Percentiles rank a stretch among this genome's conserved stretches.
These are phyloP conservation scores for Agriopis leucophaearia DNA, from an alignment of 2,888 invertebrate genomes.

Conservation along the genomic window DNA sequence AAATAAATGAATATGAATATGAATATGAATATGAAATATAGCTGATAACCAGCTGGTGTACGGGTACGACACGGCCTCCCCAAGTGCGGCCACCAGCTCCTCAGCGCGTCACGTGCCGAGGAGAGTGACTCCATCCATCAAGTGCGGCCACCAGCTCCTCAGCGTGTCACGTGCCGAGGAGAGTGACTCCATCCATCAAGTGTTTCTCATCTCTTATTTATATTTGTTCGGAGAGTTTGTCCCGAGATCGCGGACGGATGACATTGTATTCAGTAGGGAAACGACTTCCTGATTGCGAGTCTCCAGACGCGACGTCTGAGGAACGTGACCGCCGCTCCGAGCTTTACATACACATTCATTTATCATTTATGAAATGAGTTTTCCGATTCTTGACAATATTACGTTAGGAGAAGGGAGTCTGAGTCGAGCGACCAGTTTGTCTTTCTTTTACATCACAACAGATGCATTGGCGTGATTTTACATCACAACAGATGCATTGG, in stretches of 20 bases:
- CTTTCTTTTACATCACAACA: background rate
- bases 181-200: conserved; percentile 39
- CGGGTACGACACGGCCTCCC: too few relatives aligned
- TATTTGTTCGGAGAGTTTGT: conserved; percentile 7
- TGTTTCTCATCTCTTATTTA: conserved; percentile 39
- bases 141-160: conserved; percentile 14
- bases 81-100: too few relatives aligned
- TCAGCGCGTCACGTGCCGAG: conserved; percentile 28
- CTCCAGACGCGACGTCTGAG: background rate
- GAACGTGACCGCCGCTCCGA: background rate
- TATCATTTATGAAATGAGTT: conserved; percentile 6
- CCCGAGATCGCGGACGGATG: conserved; percentile 12
- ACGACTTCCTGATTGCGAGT: conserved; percentile 18
- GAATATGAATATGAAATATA: too few relatives aligned
- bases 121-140: conserved; percentile 39
- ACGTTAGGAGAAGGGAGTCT: background rate
- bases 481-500: too few relatives aligned
- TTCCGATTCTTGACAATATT: background rate
- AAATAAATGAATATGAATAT: too few relatives aligned
- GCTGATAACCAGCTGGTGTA: too few relatives aligned
- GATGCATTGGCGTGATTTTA: too few relatives aligned
- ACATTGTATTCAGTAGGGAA: conserved; percentile 16
- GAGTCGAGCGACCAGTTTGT: background rate
- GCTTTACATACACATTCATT: conserved; percentile 7
- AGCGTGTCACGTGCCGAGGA: conserved; percentile 29